Percentiles rank a stretch among this genome's conserved stretches.
These are phyloP conservation scores for Furcula furcula DNA, from an alignment of 2,888 invertebrate genomes.

Conservation along the genomic window DNA sequence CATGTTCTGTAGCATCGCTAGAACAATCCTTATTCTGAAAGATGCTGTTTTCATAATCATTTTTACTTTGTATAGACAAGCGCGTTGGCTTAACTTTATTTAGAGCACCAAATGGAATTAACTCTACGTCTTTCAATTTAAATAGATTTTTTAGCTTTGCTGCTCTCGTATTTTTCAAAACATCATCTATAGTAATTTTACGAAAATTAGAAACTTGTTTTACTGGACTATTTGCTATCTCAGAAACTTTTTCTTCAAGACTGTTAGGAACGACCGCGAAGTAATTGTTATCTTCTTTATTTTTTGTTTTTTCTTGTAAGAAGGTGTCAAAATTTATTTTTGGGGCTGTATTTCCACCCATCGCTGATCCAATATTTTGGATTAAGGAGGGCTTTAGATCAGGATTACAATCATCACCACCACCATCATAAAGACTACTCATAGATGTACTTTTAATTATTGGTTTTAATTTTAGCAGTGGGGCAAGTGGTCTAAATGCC, in stretches of 20 bases:
- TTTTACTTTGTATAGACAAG: no score
- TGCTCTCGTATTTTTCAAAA: slow-evolving; percentile 18
- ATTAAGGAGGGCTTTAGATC: slow-evolving; percentile 6
- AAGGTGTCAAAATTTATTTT: slow-evolving; percentile 21
- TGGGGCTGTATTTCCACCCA: slow-evolving; percentile 17
- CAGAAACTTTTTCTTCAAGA: slow-evolving; percentile 12
- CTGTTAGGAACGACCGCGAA: slow-evolving; percentile 19
- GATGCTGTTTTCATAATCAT: no score
- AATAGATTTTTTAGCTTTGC: slow-evolving; percentile 38
- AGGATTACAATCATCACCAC: slow-evolving; percentile 1
- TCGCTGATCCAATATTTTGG: slow-evolving; percentile 2
- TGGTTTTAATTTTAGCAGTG: slow-evolving; percentile 5
- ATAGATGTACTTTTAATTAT: slow-evolving; percentile 4
- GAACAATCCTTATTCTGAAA: background rate
- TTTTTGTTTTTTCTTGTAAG: slow-evolving; percentile 3
- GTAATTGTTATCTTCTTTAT: slow-evolving; percentile 12
- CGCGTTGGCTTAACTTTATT: no score
- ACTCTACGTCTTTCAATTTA: slow-evolving; percentile 50
- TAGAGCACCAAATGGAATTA: slow-evolving; percentile 25
- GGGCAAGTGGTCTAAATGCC: slow-evolving; percentile 2
- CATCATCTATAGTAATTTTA: slow-evolving; percentile 17
- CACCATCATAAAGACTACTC: slow-evolving; percentile 15
- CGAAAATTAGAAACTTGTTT: slow-evolving; percentile 10
- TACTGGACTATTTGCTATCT: background rate
- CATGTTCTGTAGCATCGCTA: background rate